phyloP scores from a whole-genome alignment of 2,888 invertebrate genomes.

The Clitarchus hookeri region DNA sequence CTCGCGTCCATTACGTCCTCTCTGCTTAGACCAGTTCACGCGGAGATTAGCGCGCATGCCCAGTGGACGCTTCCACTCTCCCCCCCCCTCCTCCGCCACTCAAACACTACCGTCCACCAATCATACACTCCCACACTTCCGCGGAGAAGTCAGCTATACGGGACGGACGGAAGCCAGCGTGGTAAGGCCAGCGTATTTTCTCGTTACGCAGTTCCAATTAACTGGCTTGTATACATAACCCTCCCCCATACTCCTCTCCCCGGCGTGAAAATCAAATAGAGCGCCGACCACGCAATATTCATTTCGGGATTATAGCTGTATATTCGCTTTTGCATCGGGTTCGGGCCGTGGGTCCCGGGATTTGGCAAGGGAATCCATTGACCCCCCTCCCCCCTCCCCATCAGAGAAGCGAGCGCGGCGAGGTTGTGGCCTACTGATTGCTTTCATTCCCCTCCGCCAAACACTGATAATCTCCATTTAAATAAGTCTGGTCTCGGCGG shows the following conservation, averaged over 20 bases:
- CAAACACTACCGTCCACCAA: no score
- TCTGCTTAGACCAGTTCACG: no score
- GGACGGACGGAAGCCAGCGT: background rate
- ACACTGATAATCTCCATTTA: constrained; percentile 1
- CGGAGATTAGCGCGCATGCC: no score
- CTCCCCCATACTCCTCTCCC: background rate
- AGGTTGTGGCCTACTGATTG: background rate
- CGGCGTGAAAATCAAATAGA: background rate
- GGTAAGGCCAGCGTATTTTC: background rate
- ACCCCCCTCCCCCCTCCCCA: background rate
- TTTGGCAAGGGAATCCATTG: background rate
- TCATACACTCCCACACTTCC: no score
- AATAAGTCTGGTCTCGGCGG: background rate
- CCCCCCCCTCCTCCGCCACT: no score
- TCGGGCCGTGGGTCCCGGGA: background rate
- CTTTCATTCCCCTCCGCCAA: background rate
- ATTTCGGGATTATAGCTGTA: constrained; percentile 7
- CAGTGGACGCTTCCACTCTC: no score
- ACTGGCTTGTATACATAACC: constrained; percentile 10
- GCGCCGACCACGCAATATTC: background rate
- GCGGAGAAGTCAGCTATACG: background rate
- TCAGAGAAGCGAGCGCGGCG: no score
- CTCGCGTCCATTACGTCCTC: no score
- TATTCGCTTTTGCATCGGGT: background rate
- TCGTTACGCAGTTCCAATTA: constrained; percentile 8